A percentile compares a stretch with the other conserved stretches of the same genome.
Evolutionary conservation across 1,140 invertebrate species (phyloP).

Genomic region (Pseudomyrmex gracilis): DNA sequence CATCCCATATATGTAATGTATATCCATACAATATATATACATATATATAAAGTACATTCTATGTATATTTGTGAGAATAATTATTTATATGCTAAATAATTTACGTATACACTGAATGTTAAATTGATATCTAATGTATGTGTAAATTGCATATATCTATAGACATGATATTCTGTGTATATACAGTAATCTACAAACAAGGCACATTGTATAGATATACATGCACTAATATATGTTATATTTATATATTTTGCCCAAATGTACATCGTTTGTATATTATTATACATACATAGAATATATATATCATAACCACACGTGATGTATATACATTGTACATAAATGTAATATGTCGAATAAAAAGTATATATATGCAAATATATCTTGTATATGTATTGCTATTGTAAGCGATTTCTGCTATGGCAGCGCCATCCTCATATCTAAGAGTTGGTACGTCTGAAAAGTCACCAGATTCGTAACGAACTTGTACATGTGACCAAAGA

Average conservation of each 20-base stretch:
- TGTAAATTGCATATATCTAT: conserved; percentile 15
- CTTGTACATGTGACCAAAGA: too few species aligned
- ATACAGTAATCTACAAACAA: conserved; percentile 1
- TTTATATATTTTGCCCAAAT: background rate
- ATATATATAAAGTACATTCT: background rate
- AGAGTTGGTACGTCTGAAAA: too few species aligned
- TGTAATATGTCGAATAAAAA: too few species aligned
- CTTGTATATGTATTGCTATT: too few species aligned
- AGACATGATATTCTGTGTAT: background rate
- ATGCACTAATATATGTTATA: background rate
- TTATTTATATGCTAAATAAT: background rate
- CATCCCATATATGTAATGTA: background rate
- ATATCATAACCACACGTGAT: background rate
- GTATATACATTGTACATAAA: too few species aligned
- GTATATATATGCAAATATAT: too few species aligned
- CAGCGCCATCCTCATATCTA: too few species aligned
- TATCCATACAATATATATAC: background rate
- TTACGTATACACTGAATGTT: conserved; percentile 13
- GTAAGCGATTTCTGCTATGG: too few species aligned
- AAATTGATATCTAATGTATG: background rate
- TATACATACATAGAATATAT: conserved; percentile 3
- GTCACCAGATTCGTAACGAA: too few species aligned
- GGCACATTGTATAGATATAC: background rate
- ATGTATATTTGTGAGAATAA: background rate
- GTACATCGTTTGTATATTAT: conserved; percentile 3